Percentiles rank a stretch among this genome's conserved stretches.
Evolutionary conservation across 1,140 invertebrate genomes (phyloP).

Genomic region (Camponotus floridanus): DNA sequence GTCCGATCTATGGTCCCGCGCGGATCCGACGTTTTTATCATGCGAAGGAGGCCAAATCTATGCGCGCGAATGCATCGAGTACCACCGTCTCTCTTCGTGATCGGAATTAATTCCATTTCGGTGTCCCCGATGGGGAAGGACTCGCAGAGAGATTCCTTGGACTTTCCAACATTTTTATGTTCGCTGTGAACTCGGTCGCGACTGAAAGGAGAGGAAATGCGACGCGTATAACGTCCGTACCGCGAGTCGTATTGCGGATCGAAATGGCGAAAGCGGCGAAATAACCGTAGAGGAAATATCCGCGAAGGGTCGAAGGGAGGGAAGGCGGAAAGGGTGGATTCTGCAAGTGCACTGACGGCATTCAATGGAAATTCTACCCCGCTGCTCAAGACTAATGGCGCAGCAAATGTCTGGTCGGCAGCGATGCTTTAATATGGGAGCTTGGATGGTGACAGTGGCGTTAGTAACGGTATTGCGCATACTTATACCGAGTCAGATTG

Average conservation of each 20-base stretch:
- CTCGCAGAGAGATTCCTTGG: conserved; percentile 5
- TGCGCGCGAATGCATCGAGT: background rate
- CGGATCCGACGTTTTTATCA: conserved; percentile 17
- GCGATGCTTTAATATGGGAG: conserved; percentile 31
- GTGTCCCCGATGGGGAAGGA: background rate
- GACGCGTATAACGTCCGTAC: background rate
- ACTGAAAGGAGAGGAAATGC: background rate
- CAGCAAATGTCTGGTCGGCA: conserved; percentile 35
- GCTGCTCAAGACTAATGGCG: conserved; percentile 40
- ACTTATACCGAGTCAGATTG: background rate
- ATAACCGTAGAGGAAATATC: conserved; percentile 13
- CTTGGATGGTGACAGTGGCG: no score
- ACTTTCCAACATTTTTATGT: conserved; percentile 51
- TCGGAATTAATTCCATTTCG: conserved; percentile 56
- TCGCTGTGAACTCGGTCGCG: conserved; percentile 31
- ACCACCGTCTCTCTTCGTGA: conserved; percentile 46
- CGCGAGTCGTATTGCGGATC: conserved; percentile 19
- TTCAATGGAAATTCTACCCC: conserved; percentile 47
- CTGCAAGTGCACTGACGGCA: conserved; percentile 3
- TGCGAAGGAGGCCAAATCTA: conserved; percentile 21
- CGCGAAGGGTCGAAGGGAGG: background rate
- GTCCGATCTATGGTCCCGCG: conserved; percentile 13
- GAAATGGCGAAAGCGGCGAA: conserved; percentile 36
- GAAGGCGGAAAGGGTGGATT: background rate
- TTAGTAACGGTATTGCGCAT: background rate